Conservation (phyloP, 2,797 vertebrate genomes). For the Melanogrammus aeglefinus region DNA sequence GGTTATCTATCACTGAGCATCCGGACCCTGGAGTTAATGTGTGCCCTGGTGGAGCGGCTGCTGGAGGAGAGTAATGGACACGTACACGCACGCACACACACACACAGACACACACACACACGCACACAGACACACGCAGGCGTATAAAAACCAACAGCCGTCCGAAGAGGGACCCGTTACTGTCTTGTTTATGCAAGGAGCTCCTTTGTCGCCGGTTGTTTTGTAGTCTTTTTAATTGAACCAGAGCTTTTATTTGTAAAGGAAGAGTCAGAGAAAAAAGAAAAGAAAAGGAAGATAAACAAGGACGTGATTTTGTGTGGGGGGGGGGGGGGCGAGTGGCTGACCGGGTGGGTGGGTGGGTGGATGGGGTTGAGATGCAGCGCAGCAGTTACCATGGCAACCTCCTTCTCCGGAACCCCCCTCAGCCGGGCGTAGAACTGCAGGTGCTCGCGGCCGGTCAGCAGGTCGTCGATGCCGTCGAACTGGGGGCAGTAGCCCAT, state of each 20-base stretch:
- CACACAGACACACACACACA: too few species aligned
- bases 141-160: background rate
- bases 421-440: constrained; percentile 92
- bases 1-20: constrained; percentile 47
- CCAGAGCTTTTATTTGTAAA: background rate
- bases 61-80: background rate
- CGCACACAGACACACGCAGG: too few species aligned
- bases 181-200: constrained; percentile 2
- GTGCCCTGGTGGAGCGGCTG: too few species aligned
- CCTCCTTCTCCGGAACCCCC: constrained; percentile 91
- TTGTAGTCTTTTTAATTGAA: background rate
- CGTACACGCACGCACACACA: too few species aligned
- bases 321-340: background rate
- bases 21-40: constrained; percentile 20
- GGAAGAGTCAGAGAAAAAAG: background rate
- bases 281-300: background rate
- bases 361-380: background rate
- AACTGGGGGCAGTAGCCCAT: constrained; percentile 98
- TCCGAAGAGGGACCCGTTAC: background rate
- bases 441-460: constrained; percentile 92
- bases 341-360: background rate
- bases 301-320: background rate
- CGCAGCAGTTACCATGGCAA: constrained; percentile 82
- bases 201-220: background rate
- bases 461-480: constrained; percentile 90